These are phyloP conservation scores for Pelagia noctiluca DNA, from an alignment of 30 jellyfish, hydroid and myxozoan species.

Conservation along the genomic window DNA sequence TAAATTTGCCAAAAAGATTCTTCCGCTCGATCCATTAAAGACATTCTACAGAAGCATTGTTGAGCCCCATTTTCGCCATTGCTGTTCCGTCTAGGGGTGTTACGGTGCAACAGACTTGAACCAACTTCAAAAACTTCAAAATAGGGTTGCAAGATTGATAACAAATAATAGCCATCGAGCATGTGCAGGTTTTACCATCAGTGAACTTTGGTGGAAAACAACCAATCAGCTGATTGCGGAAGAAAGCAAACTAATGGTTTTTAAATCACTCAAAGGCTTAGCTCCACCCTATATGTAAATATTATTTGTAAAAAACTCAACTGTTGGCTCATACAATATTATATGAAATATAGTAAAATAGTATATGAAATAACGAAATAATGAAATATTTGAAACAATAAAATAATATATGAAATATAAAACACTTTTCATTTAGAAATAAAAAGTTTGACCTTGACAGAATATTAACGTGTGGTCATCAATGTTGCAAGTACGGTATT, in stretches of 20 bases:
- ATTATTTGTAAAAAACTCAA: too few species aligned
- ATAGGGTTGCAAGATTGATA: slow-evolving; percentile 53
- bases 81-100: slow-evolving; percentile 60
- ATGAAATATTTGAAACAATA: too few species aligned
- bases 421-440: too few species aligned
- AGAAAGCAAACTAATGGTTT: background rate
- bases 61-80: slow-evolving; percentile 17
- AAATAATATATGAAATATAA: too few species aligned
- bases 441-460: background rate
- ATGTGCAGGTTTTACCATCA: slow-evolving; percentile 5
- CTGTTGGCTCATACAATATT: too few species aligned
- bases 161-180: slow-evolving; percentile 20
- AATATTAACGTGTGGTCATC: slow-evolving; percentile 61
- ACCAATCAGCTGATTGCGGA: slow-evolving; percentile 11
- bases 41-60: too few species aligned
- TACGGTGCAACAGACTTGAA: slow-evolving; percentile 37
- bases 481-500: slow-evolving; percentile 72
- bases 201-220: slow-evolving; percentile 22
- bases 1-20: background rate
- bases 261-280: too few species aligned
- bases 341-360: too few species aligned
- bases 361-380: too few species aligned
- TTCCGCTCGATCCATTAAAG: background rate
- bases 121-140: slow-evolving; percentile 19
- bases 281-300: too few species aligned